Conservation (phyloP, 2,888 invertebrate species). For the Lepeophtheirus nordmannii region DNA sequence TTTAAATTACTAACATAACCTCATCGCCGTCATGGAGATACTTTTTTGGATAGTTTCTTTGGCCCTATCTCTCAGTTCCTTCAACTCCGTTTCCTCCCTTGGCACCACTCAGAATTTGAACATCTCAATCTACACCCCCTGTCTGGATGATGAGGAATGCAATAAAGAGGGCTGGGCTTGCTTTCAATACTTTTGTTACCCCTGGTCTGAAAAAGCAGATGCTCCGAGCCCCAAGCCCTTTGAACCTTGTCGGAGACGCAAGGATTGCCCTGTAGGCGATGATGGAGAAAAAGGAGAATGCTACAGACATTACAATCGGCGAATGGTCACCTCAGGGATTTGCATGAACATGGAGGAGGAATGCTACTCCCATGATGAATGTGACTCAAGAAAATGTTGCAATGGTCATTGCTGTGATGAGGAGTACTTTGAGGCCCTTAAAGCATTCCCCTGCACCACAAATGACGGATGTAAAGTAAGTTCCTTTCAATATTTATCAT, state of each 20-base stretch:
- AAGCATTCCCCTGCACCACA: slow-evolving; percentile 6
- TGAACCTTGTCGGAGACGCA: slow-evolving; percentile 7
- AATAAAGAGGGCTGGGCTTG: slow-evolving; percentile 3
- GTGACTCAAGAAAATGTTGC: slow-evolving; percentile 14
- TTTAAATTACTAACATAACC: too few relatives aligned
- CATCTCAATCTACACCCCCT: not conserved
- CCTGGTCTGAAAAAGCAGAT: not conserved
- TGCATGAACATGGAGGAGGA: slow-evolving; percentile 3
- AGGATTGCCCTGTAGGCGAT: slow-evolving; percentile 7
- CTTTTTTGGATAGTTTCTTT: not conserved
- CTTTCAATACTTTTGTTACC: slow-evolving; percentile 23
- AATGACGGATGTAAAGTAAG: slow-evolving; percentile 20
- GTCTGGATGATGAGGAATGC: not conserved
- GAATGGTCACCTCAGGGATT: slow-evolving; percentile 18
- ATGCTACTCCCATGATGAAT: slow-evolving; percentile 18
- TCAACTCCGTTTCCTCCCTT: not conserved
- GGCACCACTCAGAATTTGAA: not conserved
- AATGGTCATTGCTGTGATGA: slow-evolving; percentile 20
- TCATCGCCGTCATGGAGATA: not conserved
- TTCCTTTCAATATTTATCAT: not conserved
- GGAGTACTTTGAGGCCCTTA: slow-evolving; percentile 12
- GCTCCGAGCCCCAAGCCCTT: not conserved
- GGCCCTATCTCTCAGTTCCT: not conserved
- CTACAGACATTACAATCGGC: slow-evolving; percentile 12
- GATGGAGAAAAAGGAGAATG: slow-evolving; percentile 10